Percentiles rank a stretch among this genome's conserved stretches.
Evolutionary conservation across 2,888 invertebrate species (phyloP).

Genomic region (Lamellibrachia satsuma): DNA sequence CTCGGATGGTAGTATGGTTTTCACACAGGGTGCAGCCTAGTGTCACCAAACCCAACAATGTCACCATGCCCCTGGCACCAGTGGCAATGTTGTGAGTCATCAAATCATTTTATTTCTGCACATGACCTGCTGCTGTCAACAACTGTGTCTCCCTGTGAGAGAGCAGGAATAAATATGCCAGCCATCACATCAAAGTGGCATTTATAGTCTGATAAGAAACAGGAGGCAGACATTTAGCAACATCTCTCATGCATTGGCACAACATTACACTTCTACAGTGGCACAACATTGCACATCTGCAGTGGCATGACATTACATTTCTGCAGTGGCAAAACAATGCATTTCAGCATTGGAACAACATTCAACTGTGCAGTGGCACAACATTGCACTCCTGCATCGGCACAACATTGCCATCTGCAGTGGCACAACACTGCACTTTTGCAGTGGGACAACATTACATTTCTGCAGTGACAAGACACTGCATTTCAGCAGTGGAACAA

Average conservation of each 20-base stretch:
- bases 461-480: too few species aligned
- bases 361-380: too few species aligned
- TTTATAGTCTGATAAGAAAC: neutral
- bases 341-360: too few species aligned
- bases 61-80: neutral
- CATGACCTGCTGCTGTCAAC: neutral
- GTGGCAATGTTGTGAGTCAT: slow-evolving; percentile 10
- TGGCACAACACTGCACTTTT: too few species aligned
- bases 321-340: too few species aligned
- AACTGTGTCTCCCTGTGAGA: neutral
- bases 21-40: neutral
- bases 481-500: too few species aligned
- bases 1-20: neutral
- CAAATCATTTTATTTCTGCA: neutral
- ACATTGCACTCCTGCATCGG: too few species aligned
- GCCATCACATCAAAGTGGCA: neutral
- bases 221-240: neutral
- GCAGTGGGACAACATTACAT: too few species aligned
- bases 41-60: neutral
- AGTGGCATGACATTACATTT: too few species aligned
- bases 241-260: neutral
- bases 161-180: neutral
- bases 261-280: neutral
- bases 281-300: too few species aligned
- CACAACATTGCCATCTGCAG: too few species aligned